phyloP scores from a whole-genome alignment of 2,888 invertebrate genomes.

The Drosophila prolongata region DNA sequence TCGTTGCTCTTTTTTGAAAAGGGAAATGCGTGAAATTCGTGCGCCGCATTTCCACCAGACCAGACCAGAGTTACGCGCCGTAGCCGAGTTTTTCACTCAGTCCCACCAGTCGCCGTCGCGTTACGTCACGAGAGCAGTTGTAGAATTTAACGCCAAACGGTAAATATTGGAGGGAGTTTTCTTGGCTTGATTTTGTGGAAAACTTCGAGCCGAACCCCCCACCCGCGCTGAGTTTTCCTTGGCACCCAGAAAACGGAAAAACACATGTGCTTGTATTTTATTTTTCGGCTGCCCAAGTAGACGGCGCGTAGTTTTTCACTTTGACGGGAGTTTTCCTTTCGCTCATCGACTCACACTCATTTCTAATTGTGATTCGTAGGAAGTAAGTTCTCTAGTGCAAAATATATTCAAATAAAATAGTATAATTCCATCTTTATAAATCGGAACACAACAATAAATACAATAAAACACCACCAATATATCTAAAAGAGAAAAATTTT shows the following conservation, averaged over 20 bases:
- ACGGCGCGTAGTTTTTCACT: conserved; percentile 34
- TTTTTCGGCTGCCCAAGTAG: conserved; percentile 22
- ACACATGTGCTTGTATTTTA: conserved; percentile 25
- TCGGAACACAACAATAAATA: conserved; percentile 62
- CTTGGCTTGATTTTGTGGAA: neutral
- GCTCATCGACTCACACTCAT: conserved; percentile 50
- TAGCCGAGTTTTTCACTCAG: conserved; percentile 18
- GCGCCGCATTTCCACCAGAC: conserved; percentile 29
- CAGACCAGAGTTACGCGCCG: conserved; percentile 29
- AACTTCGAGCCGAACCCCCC: no score
- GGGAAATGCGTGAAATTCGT: conserved; percentile 30
- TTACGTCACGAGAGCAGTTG: conserved; percentile 27
- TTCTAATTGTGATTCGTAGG: conserved; percentile 76
- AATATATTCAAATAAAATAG: conserved; percentile 56
- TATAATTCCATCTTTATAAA: conserved; percentile 52
- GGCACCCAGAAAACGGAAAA: neutral
- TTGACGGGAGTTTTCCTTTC: conserved; percentile 27
- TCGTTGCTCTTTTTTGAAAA: conserved; percentile 2
- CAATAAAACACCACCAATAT: conserved; percentile 43
- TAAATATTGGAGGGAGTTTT: conserved; percentile 6
- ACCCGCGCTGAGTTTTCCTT: conserved; percentile 10
- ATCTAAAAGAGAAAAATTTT: conserved; percentile 32
- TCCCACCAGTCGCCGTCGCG: conserved; percentile 29
- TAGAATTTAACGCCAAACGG: conserved; percentile 8
- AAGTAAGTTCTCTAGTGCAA: conserved; percentile 73